Evolutionary conservation across 2,797 vertebrate genomes (phyloP).

Genomic region (Garrulus glandarius): DNA sequence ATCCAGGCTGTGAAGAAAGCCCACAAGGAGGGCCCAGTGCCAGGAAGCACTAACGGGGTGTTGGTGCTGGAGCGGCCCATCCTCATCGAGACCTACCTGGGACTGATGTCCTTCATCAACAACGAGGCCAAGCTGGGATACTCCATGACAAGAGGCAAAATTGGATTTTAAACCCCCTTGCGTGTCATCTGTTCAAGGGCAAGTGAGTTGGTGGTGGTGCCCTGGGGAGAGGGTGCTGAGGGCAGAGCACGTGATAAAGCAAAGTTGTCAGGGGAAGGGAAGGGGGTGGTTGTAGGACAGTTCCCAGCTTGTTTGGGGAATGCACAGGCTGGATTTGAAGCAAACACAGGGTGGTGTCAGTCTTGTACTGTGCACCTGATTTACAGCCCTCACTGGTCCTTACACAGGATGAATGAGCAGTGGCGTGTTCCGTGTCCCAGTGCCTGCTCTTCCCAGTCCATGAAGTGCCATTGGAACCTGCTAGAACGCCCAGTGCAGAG

Average conservation of each 20-base stretch:
- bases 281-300: background rate
- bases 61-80: slow-evolving; percentile 90
- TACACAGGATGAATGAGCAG: background rate
- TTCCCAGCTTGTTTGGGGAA: background rate
- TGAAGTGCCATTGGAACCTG: background rate
- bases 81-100: slow-evolving; percentile 95
- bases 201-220: background rate
- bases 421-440: background rate
- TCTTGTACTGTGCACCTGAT: background rate
- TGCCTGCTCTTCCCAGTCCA: background rate
- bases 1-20: slow-evolving; percentile 94
- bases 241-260: background rate
- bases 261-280: background rate
- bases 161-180: slow-evolving; percentile 84
- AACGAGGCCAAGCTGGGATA: slow-evolving; percentile 97
- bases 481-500: background rate
- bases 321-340: background rate
- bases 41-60: slow-evolving; percentile 80
- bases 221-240: background rate
- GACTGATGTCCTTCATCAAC: slow-evolving; percentile 97
- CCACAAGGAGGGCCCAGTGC: slow-evolving; percentile 84
- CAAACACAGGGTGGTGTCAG: background rate
- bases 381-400: background rate
- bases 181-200: background rate
- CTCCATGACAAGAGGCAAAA: slow-evolving; percentile 94